Evolutionary conservation across 2,888 invertebrate genomes (phyloP).

Genomic region (Cinara cedri): DNA sequence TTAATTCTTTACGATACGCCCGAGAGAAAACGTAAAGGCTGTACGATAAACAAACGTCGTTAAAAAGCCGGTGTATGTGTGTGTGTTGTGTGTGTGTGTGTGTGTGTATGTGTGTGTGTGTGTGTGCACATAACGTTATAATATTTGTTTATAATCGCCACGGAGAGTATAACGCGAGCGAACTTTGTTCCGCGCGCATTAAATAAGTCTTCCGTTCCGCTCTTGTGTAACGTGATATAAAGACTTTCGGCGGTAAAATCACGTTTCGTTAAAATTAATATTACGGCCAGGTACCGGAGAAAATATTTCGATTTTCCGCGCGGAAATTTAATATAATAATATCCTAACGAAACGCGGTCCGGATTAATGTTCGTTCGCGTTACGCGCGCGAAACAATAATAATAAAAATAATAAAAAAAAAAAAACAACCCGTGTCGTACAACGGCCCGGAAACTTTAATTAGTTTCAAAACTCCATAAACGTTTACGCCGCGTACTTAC

Average conservation of each 20-base stretch:
- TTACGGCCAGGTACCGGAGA: neutral
- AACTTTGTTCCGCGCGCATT: neutral
- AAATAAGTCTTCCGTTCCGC: neutral
- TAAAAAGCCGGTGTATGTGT: too few species aligned
- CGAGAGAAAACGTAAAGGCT: too few species aligned
- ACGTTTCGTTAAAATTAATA: conserved; percentile 6
- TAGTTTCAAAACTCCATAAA: conserved; percentile 39
- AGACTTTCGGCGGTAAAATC: conserved; percentile 6
- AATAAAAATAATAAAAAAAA: too few species aligned
- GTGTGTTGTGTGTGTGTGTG: too few species aligned
- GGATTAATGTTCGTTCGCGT: neutral
- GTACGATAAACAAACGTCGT: conserved; percentile 7
- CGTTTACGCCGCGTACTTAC: conserved; percentile 18
- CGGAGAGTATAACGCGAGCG: neutral
- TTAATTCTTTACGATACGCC: neutral
- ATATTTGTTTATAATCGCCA: too few species aligned
- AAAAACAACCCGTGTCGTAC: conserved; percentile 10
- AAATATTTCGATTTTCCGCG: conserved; percentile 15
- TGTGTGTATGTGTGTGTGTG: too few species aligned
- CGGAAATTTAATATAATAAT: conserved; percentile 24
- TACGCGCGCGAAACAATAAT: too few species aligned
- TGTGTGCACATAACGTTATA: too few species aligned
- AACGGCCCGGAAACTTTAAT: conserved; percentile 33
- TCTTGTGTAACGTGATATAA: neutral
- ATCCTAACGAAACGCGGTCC: conserved; percentile 22